Evolutionary conservation across 2,113 vertebrate species (phyloP).

Genomic region (Orientallactaga bullata): DNA sequence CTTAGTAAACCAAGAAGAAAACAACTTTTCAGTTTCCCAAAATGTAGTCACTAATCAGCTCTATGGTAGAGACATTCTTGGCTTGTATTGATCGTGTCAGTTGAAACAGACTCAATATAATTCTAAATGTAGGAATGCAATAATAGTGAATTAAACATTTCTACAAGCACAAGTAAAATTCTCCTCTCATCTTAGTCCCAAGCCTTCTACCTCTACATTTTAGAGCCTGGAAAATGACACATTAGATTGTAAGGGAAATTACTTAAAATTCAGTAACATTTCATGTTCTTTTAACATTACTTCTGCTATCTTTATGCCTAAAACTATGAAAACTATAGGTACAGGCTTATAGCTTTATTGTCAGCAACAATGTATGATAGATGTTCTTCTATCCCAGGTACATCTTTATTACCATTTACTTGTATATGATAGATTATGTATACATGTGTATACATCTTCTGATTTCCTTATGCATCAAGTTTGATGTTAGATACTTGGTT

Average conservation of each 20-base stretch:
- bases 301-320: background rate
- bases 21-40: slow-evolving; percentile 6
- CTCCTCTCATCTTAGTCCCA: background rate
- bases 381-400: background rate
- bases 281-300: background rate
- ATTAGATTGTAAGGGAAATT: background rate
- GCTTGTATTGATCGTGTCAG: background rate
- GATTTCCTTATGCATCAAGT: background rate
- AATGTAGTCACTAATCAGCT: background rate
- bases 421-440: background rate
- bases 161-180: background rate
- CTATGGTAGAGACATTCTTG: background rate
- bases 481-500: background rate
- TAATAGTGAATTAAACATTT: slow-evolving; percentile 34
- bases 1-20: slow-evolving; percentile 5
- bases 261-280: background rate
- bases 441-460: background rate
- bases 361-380: background rate
- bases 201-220: background rate
- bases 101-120: background rate
- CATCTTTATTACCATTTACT: background rate
- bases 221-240: background rate
- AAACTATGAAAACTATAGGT: background rate
- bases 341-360: background rate
- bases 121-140: slow-evolving; percentile 11